A percentile compares a stretch with the other conserved stretches of the same genome.
Conservation (phyloP, 2,888 invertebrate species). For the Parascotia fuliginaria region DNA sequence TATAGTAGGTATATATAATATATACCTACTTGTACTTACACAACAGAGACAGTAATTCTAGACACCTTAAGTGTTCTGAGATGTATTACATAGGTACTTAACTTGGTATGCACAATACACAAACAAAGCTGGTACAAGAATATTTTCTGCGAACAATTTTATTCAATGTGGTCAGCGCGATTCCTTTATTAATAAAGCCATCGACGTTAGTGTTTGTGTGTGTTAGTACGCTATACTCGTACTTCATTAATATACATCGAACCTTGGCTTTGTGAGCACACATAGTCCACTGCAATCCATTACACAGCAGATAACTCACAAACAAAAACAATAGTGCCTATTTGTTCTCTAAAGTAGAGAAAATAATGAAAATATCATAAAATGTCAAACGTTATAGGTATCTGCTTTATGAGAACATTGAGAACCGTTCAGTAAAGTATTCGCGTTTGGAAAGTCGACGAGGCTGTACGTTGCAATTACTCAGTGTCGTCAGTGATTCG, state of each 20-base stretch:
- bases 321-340: no score
- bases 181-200: slow-evolving; percentile 23
- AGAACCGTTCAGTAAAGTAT: slow-evolving; percentile 35
- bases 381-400: no score
- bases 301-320: no score
- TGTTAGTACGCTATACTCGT: slow-evolving; percentile 8
- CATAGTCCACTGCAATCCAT: background rate
- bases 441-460: slow-evolving; percentile 55
- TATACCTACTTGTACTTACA: no score
- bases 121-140: no score
- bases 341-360: background rate
- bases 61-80: no score
- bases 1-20: no score
- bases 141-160: no score
- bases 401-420: slow-evolving; percentile 21
- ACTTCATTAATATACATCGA: slow-evolving; percentile 37
- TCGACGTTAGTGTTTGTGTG: no score
- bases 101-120: no score
- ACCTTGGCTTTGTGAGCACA: slow-evolving; percentile 19
- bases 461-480: slow-evolving; percentile 46
- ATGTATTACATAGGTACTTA: no score
- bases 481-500: slow-evolving; percentile 7
- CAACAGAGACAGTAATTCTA: no score
- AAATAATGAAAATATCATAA: slow-evolving; percentile 36
- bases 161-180: slow-evolving; percentile 15